Evolutionary conservation across 2,888 invertebrate species (phyloP).

Genomic region (Crossocerus cetratus): DNA sequence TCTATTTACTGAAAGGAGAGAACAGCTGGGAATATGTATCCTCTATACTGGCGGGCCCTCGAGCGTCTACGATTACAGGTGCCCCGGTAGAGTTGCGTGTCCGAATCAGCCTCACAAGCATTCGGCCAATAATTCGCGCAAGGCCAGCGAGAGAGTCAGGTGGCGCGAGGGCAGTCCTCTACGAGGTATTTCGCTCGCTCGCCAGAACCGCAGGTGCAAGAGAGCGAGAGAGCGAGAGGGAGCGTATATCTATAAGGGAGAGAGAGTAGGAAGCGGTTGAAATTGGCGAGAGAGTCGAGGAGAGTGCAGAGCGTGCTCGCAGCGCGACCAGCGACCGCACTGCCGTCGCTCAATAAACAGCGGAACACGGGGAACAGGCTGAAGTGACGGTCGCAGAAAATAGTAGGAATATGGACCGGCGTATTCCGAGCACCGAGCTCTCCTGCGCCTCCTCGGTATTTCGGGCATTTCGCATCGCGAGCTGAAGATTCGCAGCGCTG

Average conservation of each 20-base stretch:
- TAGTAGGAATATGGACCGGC: constrained; percentile 59
- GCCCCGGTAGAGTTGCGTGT: too few species aligned
- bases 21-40: too few species aligned
- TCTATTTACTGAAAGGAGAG: too few species aligned
- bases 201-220: too few species aligned
- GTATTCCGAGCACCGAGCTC: constrained; percentile 52
- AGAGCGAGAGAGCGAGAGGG: not conserved
- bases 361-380: constrained; percentile 60
- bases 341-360: constrained; percentile 59
- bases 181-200: too few species aligned
- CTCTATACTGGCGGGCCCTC: too few species aligned
- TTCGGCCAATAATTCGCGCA: too few species aligned
- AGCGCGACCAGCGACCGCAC: constrained; percentile 41
- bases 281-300: constrained; percentile 37
- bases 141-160: too few species aligned
- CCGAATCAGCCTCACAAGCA: too few species aligned
- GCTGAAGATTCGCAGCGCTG: not conserved
- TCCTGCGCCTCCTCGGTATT: constrained; percentile 50
- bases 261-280: constrained; percentile 27
- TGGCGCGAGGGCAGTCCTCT: too few species aligned
- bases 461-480: constrained; percentile 30
- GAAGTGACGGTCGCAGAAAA: constrained; percentile 26
- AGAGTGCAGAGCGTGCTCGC: constrained; percentile 13
- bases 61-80: too few species aligned
- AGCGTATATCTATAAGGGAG: constrained; percentile 3